phyloP scores from a whole-genome alignment of 1,140 invertebrate genomes.

The Eulimnadia texana region DNA sequence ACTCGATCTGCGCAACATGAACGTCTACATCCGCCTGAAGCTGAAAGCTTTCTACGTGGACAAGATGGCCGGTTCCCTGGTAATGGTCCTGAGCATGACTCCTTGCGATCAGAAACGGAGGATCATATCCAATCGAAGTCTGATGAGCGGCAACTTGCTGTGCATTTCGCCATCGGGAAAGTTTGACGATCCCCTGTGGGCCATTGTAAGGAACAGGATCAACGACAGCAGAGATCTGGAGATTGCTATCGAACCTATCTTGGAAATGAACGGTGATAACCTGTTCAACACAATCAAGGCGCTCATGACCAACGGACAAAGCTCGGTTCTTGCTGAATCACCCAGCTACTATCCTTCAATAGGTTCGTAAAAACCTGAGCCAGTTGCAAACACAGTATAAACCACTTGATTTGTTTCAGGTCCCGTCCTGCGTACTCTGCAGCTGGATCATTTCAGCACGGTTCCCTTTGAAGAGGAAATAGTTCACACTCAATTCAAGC shows the following conservation, averaged over 20 bases:
- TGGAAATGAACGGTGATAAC: background rate
- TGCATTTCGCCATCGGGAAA: slow-evolving; percentile 12
- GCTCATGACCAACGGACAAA: slow-evolving; percentile 8
- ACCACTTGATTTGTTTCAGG: background rate
- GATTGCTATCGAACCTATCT: slow-evolving; percentile 3
- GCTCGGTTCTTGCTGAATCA: slow-evolving; percentile 5
- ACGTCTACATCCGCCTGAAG: slow-evolving; percentile 3
- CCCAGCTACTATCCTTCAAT: slow-evolving; percentile 9
- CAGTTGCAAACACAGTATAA: background rate
- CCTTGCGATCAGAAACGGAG: background rate
- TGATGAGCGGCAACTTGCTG: slow-evolving; percentile 10
- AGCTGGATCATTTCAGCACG: background rate
- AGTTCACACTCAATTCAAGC: background rate
- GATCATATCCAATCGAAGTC: background rate
- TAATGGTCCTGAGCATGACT: slow-evolving; percentile 1
- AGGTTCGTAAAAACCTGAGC: no score
- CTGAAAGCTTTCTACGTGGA: slow-evolving; percentile 8
- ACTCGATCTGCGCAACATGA: slow-evolving; percentile 10
- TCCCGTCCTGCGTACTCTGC: slow-evolving; percentile 6
- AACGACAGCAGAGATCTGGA: background rate
- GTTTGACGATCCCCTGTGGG: slow-evolving; percentile 9
- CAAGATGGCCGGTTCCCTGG: background rate
- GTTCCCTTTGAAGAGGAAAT: slow-evolving; percentile 12
- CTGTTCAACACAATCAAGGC: background rate
- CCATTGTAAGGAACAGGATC: background rate